Evolutionary conservation across 2,797 vertebrate species (phyloP), one percentile per base, ranked within the genome.

Genomic region (Cyclura pinguis): DNA sequence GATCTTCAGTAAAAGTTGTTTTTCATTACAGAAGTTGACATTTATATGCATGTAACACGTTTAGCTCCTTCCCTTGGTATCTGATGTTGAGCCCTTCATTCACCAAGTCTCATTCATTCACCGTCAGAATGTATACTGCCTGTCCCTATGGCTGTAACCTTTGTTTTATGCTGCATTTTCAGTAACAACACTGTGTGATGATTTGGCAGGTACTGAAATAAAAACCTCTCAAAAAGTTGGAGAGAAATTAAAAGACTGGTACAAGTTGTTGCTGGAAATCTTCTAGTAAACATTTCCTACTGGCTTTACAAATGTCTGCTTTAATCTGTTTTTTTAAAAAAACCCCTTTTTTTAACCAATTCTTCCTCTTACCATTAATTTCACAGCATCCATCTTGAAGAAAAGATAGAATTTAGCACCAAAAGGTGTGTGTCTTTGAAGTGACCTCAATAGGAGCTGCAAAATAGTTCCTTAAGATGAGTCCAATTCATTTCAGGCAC

Each of bases 51-150:
- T 74, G 35, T 20, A 38, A 85, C 35, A 67, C 24, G 52, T 55
- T 62, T 47, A 35, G 47, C n/a, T 88, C 16, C 16, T 20, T 82
- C 42, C 86, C 3, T 35, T 42, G 64, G 27, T 80, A 2, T 72
- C 50, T 82, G 84, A 52, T 74, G 69, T 22, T 1, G 67, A 52
- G 7, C 38, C 18, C 90, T 90, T 86, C n/a, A 4, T 92, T 88
- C 78, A 64, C 72, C 62, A 1, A 69, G 6, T 9, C 76, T 32
- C 81, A 77, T 38, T 85, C 24, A 5, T 47, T 69, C 78, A 16
- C 13, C 77, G 8, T 14, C 64, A 72, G 10, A 27, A 85, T 84
- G 85, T 87, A 29, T 1, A 1, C 1, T 35, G 0, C 4, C 67
- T 92, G 59, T 1, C 74, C 4, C 27, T 76, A 50, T 27, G 20